phyloP scores from a whole-genome alignment of 2,113 vertebrate genomes.

The Leucopsar rothschildi region DNA sequence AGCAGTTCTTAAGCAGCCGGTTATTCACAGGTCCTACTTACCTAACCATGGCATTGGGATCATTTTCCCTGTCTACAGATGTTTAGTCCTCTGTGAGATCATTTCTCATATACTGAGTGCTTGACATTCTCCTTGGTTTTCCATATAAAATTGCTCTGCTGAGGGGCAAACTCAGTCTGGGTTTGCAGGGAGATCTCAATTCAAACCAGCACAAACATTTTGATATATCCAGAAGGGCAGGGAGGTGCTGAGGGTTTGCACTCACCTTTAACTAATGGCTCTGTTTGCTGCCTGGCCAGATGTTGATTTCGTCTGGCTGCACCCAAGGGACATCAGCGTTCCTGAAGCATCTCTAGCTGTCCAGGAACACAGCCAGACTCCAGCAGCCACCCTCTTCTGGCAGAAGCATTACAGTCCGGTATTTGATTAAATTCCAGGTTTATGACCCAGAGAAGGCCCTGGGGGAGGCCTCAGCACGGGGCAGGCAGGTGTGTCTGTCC shows the following conservation, averaged over 20 bases:
- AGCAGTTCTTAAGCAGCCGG: not conserved
- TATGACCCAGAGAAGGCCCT: not conserved
- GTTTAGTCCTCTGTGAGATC: not conserved
- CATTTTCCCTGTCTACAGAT: not conserved
- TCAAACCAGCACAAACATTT: not conserved
- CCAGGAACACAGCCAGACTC: not conserved
- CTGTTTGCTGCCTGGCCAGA: not conserved
- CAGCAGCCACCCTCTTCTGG: not conserved
- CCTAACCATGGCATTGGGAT: not conserved
- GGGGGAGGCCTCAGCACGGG: fast-evolving
- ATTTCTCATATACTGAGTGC: not conserved
- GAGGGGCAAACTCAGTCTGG: not conserved
- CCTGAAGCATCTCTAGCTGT: not conserved
- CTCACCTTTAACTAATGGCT: not conserved
- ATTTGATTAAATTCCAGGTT: not conserved
- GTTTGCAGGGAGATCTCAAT: not conserved
- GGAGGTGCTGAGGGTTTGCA: not conserved
- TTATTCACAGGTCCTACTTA: not conserved
- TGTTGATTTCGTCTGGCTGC: not conserved
- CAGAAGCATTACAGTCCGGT: not conserved
- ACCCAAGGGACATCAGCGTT: not conserved
- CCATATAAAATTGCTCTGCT: not conserved
- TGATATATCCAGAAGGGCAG: not conserved
- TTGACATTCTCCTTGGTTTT: not conserved
- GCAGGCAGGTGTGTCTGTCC: not conserved